Evolutionary conservation across 2,888 invertebrate genomes (phyloP), one percentile per base, ranked within the genome.

Genomic region (Lypha dubia): DNA sequence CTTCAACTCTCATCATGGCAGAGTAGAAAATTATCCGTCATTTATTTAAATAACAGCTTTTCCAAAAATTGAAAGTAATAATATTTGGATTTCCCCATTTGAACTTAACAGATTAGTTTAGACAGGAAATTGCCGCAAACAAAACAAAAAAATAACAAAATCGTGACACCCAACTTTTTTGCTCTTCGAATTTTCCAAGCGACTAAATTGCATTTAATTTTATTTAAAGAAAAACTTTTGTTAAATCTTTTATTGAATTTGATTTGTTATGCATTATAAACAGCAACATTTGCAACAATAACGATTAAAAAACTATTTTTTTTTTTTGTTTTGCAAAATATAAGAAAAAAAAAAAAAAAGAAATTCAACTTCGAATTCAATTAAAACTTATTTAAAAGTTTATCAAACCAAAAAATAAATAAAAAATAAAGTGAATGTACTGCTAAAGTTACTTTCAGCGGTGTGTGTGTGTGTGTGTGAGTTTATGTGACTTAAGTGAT

Each of bases 311-410:
- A 81, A 20, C 51, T n/a, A 44, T n/a, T 22, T 22, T 24, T 56
- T 53, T 51, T 70, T 41, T 13, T 41, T 38, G 35, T 38, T 28
- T 46, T 28, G 22, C 28, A 63, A 63, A 32, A 62, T 74, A 70
- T 20, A 17, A 38, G 70, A 4, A 22, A 46, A 22, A 35, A 49
- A 58, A 79, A 44, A 13, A 77, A 67, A 71, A 35, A n/a, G n/a
- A n/a, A n/a, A n/a, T n/a, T 28, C 65, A 77, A 79, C 63, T 83
- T 83, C 56, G 38, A 83, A 83, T 83, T 83, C 83, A 83, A 83
- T 83, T 83, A 83, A 83, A 83, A 83, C 79, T 83, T 83, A 79
- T 79, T 79, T 75, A 74, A 83, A 83, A 83, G 74, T 79, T 83
- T 74, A 75, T 68, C 63, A 79, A 77, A 53, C 28, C 63, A 58